phyloP scores from a whole-genome alignment of 1,140 invertebrate genomes.

The Amyelois transitella region DNA sequence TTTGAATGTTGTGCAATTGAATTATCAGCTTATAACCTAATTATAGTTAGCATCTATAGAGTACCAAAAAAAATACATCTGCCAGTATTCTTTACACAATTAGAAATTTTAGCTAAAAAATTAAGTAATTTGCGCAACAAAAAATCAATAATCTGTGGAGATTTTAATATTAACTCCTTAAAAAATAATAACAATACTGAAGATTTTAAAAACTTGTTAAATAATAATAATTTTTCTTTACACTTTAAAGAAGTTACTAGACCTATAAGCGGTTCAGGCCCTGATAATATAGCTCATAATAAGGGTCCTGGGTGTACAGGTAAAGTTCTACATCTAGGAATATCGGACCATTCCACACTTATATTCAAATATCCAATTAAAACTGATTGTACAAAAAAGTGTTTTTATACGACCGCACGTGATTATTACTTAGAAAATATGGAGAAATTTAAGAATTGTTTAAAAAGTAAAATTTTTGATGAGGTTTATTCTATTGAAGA shows the following conservation, averaged over 20 bases:
- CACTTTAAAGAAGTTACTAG: neutral
- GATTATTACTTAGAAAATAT: too few species aligned
- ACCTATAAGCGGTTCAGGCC: too few species aligned
- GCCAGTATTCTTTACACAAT: neutral
- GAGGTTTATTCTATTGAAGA: too few species aligned
- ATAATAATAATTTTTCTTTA: neutral
- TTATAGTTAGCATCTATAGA: neutral
- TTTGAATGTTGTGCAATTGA: neutral
- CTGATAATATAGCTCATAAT: too few species aligned
- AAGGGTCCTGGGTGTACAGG: too few species aligned
- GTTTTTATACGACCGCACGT: too few species aligned
- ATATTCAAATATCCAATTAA: too few species aligned
- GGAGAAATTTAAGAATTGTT: too few species aligned
- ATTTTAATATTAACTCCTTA: neutral
- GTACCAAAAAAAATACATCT: neutral
- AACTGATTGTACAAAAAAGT: too few species aligned
- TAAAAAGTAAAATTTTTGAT: too few species aligned
- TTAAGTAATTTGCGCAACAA: neutral
- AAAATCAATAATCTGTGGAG: neutral
- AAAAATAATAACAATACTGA: neutral
- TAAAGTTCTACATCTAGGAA: too few species aligned
- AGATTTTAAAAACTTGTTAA: neutral
- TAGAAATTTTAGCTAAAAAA: neutral
- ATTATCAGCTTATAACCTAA: neutral
- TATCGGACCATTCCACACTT: too few species aligned